Conservation (phyloP, 2,888 invertebrate species). For the Fabriciana adippe region DNA sequence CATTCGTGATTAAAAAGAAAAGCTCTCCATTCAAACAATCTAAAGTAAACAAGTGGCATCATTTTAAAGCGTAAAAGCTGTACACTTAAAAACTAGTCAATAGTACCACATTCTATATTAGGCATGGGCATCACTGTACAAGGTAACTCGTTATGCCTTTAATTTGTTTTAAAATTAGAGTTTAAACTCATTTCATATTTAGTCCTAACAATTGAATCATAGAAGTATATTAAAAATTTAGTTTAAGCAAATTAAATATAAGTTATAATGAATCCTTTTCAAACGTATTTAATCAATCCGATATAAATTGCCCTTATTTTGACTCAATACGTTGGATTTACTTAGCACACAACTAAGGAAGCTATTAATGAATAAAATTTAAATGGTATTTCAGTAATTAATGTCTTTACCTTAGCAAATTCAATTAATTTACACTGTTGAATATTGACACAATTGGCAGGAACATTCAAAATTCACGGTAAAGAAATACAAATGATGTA, state of each 20-base stretch:
- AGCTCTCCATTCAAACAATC: slow-evolving; percentile 24
- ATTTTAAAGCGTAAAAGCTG: slow-evolving; percentile 7
- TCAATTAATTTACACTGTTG: slow-evolving; percentile 51
- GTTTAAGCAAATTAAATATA: too few relatives aligned
- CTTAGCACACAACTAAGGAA: too few relatives aligned
- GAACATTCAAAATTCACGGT: too few relatives aligned
- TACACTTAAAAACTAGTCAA: slow-evolving; percentile 12
- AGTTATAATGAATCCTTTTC: too few relatives aligned
- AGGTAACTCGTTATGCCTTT: neutral
- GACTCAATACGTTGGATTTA: too few relatives aligned
- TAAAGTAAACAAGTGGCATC: slow-evolving; percentile 17
- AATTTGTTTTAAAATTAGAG: neutral
- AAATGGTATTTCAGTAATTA: slow-evolving; percentile 1
- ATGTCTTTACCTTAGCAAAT: slow-evolving; percentile 24
- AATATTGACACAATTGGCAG: slow-evolving; percentile 46
- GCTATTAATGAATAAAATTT: neutral
- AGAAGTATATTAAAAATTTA: too few relatives aligned
- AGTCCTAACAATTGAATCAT: too few relatives aligned
- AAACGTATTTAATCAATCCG: too few relatives aligned
- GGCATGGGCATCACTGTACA: neutral
- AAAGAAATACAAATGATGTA: too few relatives aligned
- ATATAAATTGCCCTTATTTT: too few relatives aligned
- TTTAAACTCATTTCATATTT: too few relatives aligned
- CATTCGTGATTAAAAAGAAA: slow-evolving; percentile 31
- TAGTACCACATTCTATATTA: slow-evolving; percentile 9